Percentiles rank a stretch among this genome's conserved stretches.
These are phyloP conservation scores for Xanthia togata DNA, from an alignment of 2,888 invertebrate genomes.

Conservation along the genomic window DNA sequence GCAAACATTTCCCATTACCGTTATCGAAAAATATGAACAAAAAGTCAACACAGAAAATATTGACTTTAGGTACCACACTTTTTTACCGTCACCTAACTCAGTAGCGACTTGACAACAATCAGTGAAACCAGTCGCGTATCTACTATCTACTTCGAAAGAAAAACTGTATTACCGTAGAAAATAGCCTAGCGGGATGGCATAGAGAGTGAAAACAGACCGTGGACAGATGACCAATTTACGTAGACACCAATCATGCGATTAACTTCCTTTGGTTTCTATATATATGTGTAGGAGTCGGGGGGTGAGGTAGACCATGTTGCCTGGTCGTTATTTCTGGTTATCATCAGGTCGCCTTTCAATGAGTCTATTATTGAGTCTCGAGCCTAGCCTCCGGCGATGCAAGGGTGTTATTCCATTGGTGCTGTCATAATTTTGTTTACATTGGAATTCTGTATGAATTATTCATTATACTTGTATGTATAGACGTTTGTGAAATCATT, in stretches of 20 bases:
- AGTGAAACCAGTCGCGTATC: constrained; percentile 81
- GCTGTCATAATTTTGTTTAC: constrained; percentile 78
- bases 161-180: constrained; percentile 87
- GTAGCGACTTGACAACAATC: constrained; percentile 69
- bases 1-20: constrained; percentile 22
- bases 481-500: constrained; percentile 59
- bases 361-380: constrained; percentile 78
- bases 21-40: constrained; percentile 21
- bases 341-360: constrained; percentile 76
- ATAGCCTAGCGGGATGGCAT: constrained; percentile 83
- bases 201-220: constrained; percentile 86
- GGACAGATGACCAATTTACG: constrained; percentile 73
- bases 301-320: constrained; percentile 59
- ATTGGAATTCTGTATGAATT: constrained; percentile 72
- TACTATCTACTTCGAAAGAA: constrained; percentile 74
- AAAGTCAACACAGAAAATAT: constrained; percentile 27
- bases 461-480: constrained; percentile 65
- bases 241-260: constrained; percentile 67
- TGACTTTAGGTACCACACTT: constrained; percentile 19
- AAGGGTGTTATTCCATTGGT: constrained; percentile 76
- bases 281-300: constrained; percentile 30
- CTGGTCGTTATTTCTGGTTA: constrained; percentile 73
- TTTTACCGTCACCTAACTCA: constrained; percentile 38
- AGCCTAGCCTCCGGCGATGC: constrained; percentile 74
- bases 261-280: constrained; percentile 29